Evolutionary conservation across 2,888 invertebrate species (phyloP), one percentile per base, ranked within the genome.

Genomic region (Aspidiotus destructor): DNA sequence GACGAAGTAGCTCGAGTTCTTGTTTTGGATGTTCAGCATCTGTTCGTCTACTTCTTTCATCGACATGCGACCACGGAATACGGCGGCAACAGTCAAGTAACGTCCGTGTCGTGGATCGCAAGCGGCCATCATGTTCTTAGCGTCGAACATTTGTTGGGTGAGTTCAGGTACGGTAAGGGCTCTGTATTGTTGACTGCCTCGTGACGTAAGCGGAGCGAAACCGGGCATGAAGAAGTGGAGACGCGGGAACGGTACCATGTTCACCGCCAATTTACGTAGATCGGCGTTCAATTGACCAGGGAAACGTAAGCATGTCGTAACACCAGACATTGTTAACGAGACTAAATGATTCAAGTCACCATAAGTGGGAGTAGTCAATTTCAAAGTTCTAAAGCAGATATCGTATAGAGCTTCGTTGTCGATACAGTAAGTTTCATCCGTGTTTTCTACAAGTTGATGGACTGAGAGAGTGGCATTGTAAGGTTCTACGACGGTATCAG

Each of bases 21-120:
- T 95, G 81, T 92, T 93, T 78, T 95, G 94, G 75, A 96, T 91
- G 80, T 92, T 93, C 73, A 95, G 83, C 94, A 96, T 95, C 80
- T 90, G 91, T 77, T 91, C 90, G 78, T 92, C 82, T 16, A 91
- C 90, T 77, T 93, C 92, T 79, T 94, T 94, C 92, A 93, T 93
- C 73, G 92, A 92, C 90, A 93, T 92, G 67, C 76, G 78, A 13
- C 72, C 72, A 76, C 88, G 77, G 80, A 88, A 87, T 76, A 92
- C 88, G 74, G 88, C 86, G 54, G 91, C 90, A 28, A 88, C 90
- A 0, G 91, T 92, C 69, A 92, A 81, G 79, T 91, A 92, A 69
- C 88, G 80, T 53, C 82, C 82, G 73, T 82, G 82, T 69, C 82
- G 75, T 11, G 82, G 82, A 73, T 82, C 82, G 73, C 82, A 83